Evolutionary conservation across 2,888 invertebrate genomes (phyloP).

Genomic region (Gibbula magus): DNA sequence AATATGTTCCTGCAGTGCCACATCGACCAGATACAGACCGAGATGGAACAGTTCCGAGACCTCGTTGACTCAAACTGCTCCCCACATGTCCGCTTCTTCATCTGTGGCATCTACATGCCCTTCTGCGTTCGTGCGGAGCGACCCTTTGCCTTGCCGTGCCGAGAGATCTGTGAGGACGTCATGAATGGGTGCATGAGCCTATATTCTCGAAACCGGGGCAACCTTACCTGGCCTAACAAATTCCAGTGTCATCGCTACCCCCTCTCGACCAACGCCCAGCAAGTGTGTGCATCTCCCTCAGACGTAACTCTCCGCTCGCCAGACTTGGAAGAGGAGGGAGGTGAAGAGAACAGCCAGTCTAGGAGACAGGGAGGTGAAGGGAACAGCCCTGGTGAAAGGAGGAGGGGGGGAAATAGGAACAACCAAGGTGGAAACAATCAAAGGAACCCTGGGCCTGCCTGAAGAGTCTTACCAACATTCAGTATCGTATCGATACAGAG

Average conservation of each 20-base stretch:
- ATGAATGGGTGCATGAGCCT: slow-evolving; percentile 41
- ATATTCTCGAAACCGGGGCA: slow-evolving; percentile 44
- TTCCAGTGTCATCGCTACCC: slow-evolving; percentile 65
- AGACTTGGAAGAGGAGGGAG: not conserved
- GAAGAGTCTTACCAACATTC: too few species aligned
- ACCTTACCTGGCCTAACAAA: slow-evolving; percentile 62
- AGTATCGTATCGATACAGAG: too few species aligned
- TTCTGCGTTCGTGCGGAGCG: slow-evolving; percentile 41
- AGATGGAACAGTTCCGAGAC: slow-evolving; percentile 47
- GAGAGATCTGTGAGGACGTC: slow-evolving; percentile 56
- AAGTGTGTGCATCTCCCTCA: slow-evolving; percentile 50
- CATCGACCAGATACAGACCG: slow-evolving; percentile 37
- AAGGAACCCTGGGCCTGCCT: too few species aligned
- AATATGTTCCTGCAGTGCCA: slow-evolving; percentile 61
- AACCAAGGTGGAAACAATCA: too few species aligned
- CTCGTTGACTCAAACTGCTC: slow-evolving; percentile 47
- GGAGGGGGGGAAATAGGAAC: too few species aligned
- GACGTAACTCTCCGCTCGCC: slow-evolving; percentile 34
- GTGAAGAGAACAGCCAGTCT: not conserved
- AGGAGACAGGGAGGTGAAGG: too few species aligned
- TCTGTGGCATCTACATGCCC: slow-evolving; percentile 56
- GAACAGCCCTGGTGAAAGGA: too few species aligned
- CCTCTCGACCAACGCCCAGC: slow-evolving; percentile 16
- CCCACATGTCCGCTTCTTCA: slow-evolving; percentile 45
- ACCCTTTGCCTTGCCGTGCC: slow-evolving; percentile 52